Evolutionary conservation across 2,888 invertebrate species (phyloP), one percentile per base, ranked within the genome.

Genomic region (Pammene aurita): DNA sequence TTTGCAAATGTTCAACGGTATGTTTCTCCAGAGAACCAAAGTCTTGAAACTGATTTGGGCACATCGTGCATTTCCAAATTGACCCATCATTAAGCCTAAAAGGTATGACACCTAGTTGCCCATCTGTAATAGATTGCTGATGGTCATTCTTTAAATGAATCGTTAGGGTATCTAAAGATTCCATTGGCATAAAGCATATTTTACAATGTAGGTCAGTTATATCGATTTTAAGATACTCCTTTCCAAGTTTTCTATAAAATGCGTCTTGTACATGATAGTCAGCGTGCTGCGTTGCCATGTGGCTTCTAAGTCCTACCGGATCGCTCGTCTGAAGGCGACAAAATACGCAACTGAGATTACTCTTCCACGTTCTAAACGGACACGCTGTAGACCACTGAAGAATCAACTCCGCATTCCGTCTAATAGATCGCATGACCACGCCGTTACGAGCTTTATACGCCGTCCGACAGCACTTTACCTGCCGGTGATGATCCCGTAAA

Each of bases 181-280:
- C 81, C 35, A 91, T 79, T 4, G 82, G 78, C 82, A 84, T 82
- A 42, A 87, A 88, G 67, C 92, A 92, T 0, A 92, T 77, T 73
- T 90, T 92, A 72, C 92, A 92, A 70, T 89, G 90, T 0, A 92
- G 80, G 73, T 91, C 87, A 5, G 92, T 92, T 14, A 92, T 85
- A 60, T 92, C 92, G 26, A 92, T 83, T 74, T 86, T 90, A 0
- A 92, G 82, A 57, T 88, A 92, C 58, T 91, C 90, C 75, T 90
- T 91, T 0, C 92, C 90, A 67, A 92, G 74, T 72, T 92, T 90
- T 73, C 90, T 92, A 71, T 92, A 92, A 72, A 92, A 92, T 0
- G 92, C 92, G 0, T 86, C 77, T 75, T 89, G 87, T 0, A 90
- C 87, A 48, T 90, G 87, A 68, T 88, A 92, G 58, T 90, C 86